phyloP scores from a whole-genome alignment of 2,888 invertebrate species.

The Apoderus coryli region DNA sequence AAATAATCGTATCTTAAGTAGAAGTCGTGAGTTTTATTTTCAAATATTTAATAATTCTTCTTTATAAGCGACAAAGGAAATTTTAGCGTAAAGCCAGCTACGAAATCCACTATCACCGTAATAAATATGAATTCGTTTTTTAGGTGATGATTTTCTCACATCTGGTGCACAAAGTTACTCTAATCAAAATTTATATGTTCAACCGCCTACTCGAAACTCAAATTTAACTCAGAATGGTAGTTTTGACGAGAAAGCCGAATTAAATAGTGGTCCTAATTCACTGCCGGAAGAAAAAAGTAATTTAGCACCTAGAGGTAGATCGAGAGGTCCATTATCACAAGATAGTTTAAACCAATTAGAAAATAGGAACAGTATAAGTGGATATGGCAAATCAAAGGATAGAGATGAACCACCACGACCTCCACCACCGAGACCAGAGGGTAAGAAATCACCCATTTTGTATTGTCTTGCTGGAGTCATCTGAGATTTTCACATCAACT shows the following conservation, averaged over 20 bases:
- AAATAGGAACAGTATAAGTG: constrained; percentile 34
- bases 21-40: no score
- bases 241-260: constrained; percentile 27
- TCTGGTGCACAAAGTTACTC: constrained; percentile 47
- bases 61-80: no score
- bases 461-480: no score
- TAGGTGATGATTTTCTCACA: constrained; percentile 32
- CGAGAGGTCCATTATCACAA: constrained; percentile 48
- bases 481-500: no score
- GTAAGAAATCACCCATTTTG: no score
- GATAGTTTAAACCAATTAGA: constrained; percentile 46
- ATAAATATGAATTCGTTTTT: no score
- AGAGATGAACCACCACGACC: constrained; percentile 71
- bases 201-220: constrained; percentile 61
- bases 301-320: constrained; percentile 45
- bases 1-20: no score
- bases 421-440: constrained; percentile 74
- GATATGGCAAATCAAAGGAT: constrained; percentile 30
- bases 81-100: no score
- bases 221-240: constrained; percentile 30
- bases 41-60: no score
- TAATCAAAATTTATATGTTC: constrained; percentile 83
- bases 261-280: constrained; percentile 22
- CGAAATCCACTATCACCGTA: no score
- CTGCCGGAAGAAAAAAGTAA: constrained; percentile 50